These are phyloP conservation scores for Scrobipalpa atriplicella DNA, from an alignment of 2,888 invertebrate species.

Conservation along the genomic window DNA sequence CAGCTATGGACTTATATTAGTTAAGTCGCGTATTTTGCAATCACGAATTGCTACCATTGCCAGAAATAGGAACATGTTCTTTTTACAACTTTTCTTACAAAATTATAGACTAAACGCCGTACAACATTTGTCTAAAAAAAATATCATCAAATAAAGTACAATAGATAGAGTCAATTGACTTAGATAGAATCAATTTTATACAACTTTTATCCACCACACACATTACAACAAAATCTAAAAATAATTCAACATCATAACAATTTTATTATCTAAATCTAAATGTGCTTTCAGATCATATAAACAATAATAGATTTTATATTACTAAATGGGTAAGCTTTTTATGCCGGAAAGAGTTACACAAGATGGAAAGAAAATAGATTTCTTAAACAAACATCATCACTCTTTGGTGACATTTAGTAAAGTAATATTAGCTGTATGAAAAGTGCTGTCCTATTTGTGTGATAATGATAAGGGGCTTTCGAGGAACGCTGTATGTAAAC, in stretches of 20 bases:
- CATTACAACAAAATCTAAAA: background rate
- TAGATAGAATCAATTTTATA: background rate
- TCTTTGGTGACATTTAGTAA: constrained; percentile 11
- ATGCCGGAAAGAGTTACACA: constrained; percentile 4
- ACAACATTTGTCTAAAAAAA: too few relatives aligned
- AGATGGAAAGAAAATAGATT: background rate
- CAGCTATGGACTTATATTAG: too few relatives aligned
- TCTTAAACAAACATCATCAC: constrained; percentile 2
- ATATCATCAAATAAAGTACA: too few relatives aligned
- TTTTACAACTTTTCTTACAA: too few relatives aligned
- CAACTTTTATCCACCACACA: background rate
- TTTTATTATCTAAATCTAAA: background rate
- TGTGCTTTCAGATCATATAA: background rate
- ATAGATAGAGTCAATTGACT: too few relatives aligned
- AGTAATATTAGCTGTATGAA: constrained; percentile 13
- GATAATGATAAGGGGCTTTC: constrained; percentile 23
- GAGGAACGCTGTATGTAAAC: constrained; percentile 22
- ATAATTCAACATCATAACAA: background rate
- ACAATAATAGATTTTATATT: background rate
- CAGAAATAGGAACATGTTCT: too few relatives aligned
- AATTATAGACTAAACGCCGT: too few relatives aligned
- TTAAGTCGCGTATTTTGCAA: too few relatives aligned
- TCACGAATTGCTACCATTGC: too few relatives aligned
- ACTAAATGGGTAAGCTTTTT: background rate
- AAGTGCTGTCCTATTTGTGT: constrained; percentile 11